Evolutionary conservation across 1,140 invertebrate genomes (phyloP), one percentile per base, ranked within the genome.

Genomic region (Anagrus nilaparvatae): DNA sequence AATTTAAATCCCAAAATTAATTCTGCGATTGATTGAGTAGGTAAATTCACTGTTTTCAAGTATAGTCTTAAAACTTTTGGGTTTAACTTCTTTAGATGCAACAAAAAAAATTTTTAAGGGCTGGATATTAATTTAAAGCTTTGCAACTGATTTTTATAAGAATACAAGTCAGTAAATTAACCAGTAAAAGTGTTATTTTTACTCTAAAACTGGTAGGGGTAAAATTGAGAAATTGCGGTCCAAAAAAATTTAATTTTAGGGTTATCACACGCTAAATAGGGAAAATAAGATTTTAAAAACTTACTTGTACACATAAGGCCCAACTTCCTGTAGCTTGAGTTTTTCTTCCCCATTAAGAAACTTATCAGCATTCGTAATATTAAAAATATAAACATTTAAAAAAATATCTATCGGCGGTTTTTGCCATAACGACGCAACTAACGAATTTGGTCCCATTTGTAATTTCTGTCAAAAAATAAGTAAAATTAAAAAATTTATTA

Each of bases 251-350:
- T n/a, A n/a, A n/a, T n/a, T n/a, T n/a, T n/a, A n/a, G n/a, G n/a
- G n/a, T n/a, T n/a, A n/a, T n/a, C n/a, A n/a, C n/a, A n/a, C n/a
- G n/a, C n/a, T n/a, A n/a, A n/a, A n/a, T n/a, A n/a, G n/a, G n/a
- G n/a, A n/a, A 17, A 38, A 24, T 35, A 29, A 24, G 25, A 39
- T 14, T 34, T 19, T 21, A 4, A 24, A 10, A 37, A 63, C 73
- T 74, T 66, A 88, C 85, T 79, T 77, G 64, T 90, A 94, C 12
- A 81, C 79, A 58, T 90, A 94, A 0, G 90, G 90, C 1, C 90
- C 90, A 16, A 84, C 60, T 73, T 94, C 81, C 46, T 76, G 44
- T 2, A 95, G 43, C 41, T 70, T 75, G 2, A 92, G 61, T 31
- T 65, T 53, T 34, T 81, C 81, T 14, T 75, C 67, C 13, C 80